phyloP scores from a whole-genome alignment of 1,140 invertebrate genomes.

The Pomacea maculata region DNA sequence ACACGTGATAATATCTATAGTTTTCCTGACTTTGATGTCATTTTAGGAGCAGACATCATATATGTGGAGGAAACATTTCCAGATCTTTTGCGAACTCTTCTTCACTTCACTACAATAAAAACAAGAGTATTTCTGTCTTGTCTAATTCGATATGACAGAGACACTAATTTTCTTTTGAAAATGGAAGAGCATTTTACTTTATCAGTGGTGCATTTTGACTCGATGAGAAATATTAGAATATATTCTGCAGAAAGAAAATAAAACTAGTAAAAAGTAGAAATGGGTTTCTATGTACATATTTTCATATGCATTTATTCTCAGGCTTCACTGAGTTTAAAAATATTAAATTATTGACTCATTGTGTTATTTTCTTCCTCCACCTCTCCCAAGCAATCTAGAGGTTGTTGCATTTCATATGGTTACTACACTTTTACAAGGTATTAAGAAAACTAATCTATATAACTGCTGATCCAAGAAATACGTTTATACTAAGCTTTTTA shows the following conservation, averaged over 20 bases:
- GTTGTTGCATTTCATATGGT: too few relatives aligned
- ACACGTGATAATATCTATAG: slow-evolving; percentile 39
- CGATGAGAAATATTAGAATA: slow-evolving; percentile 50
- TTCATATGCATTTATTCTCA: too few relatives aligned
- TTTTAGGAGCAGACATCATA: slow-evolving; percentile 63
- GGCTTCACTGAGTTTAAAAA: too few relatives aligned
- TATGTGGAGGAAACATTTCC: slow-evolving; percentile 62
- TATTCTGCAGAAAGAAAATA: slow-evolving; percentile 25
- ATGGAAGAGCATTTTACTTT: slow-evolving; percentile 49
- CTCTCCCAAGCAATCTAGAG: too few relatives aligned
- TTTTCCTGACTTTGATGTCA: slow-evolving; percentile 49
- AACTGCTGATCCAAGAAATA: too few relatives aligned
- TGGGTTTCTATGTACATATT: too few relatives aligned
- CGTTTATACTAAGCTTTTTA: too few relatives aligned
- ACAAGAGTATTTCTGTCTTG: slow-evolving; percentile 56
- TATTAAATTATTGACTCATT: too few relatives aligned
- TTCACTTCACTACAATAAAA: slow-evolving; percentile 37
- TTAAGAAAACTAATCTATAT: too few relatives aligned
- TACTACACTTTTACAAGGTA: too few relatives aligned
- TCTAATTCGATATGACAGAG: slow-evolving; percentile 60
- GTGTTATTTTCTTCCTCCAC: too few relatives aligned
- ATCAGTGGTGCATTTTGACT: slow-evolving; percentile 47
- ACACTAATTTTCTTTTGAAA: slow-evolving; percentile 52
- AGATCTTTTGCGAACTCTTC: slow-evolving; percentile 54
- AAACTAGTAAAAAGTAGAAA: too few relatives aligned